Evolutionary conservation across 1,140 invertebrate species (phyloP).

Genomic region (Trachelipus rathkii): DNA sequence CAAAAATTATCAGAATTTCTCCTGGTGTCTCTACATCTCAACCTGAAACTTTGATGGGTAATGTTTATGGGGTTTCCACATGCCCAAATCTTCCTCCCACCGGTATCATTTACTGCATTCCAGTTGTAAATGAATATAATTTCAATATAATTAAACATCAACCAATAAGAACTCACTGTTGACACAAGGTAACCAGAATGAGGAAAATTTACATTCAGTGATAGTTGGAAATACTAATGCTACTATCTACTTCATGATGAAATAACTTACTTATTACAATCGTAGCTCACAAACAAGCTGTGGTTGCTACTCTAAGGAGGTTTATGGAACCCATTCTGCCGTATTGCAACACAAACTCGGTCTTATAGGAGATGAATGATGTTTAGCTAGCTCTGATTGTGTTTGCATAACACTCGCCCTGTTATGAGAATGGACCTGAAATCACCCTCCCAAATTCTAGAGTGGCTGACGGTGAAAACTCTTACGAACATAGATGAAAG

Average conservation of each 20-base stretch:
- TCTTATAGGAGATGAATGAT: slow-evolving; percentile 40
- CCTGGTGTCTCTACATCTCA: slow-evolving; percentile 28
- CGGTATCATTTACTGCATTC: slow-evolving; percentile 27
- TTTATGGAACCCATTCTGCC: slow-evolving; percentile 36
- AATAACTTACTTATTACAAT: slow-evolving; percentile 34
- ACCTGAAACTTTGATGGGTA: slow-evolving; percentile 28
- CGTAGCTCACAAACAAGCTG: slow-evolving; percentile 33
- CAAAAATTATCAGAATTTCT: neutral
- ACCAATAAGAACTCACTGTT: slow-evolving; percentile 27
- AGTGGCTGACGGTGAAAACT: too few species aligned
- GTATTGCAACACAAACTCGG: slow-evolving; percentile 41
- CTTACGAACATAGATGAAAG: too few species aligned
- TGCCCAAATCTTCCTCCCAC: slow-evolving; percentile 29
- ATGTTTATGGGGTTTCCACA: slow-evolving; percentile 30
- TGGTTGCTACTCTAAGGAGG: slow-evolving; percentile 36
- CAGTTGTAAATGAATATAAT: slow-evolving; percentile 28
- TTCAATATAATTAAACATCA: slow-evolving; percentile 30
- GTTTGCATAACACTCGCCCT: slow-evolving; percentile 17
- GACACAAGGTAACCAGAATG: slow-evolving; percentile 32
- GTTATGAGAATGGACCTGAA: slow-evolving; percentile 18
- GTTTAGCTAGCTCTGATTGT: slow-evolving; percentile 43
- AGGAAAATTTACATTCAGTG: slow-evolving; percentile 31
- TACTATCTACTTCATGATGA: slow-evolving; percentile 36
- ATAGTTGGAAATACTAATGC: slow-evolving; percentile 34
- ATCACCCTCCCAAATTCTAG: slow-evolving; percentile 44